These are phyloP conservation scores for Campodea augens DNA, from an alignment of 1,140 invertebrate genomes.

Conservation along the genomic window DNA sequence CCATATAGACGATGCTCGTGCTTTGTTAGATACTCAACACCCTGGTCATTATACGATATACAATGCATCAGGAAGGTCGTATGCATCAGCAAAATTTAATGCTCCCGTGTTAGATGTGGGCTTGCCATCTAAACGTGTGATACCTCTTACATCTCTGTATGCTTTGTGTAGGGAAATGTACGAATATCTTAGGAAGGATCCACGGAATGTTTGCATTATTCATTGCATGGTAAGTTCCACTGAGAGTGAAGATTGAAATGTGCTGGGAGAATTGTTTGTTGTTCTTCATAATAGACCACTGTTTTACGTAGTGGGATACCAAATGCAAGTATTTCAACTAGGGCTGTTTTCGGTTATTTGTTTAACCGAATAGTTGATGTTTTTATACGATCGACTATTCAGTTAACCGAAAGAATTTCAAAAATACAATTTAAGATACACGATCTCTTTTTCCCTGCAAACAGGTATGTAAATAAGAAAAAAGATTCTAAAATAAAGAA, in stretches of 20 bases:
- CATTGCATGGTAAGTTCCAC: constrained; percentile 60
- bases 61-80: constrained; percentile 50
- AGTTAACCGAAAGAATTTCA: too few species aligned
- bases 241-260: too few species aligned
- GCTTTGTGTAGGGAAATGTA: constrained; percentile 70
- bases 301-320: too few species aligned
- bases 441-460: too few species aligned
- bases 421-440: too few species aligned
- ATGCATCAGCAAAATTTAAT: constrained; percentile 32
- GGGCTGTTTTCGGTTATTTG: too few species aligned
- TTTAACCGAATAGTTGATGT: too few species aligned
- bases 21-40: constrained; percentile 51
- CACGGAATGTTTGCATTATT: constrained; percentile 60
- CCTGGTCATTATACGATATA: constrained; percentile 56
- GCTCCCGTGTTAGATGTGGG: constrained; percentile 32
- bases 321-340: too few species aligned
- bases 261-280: neutral
- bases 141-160: constrained; percentile 56
- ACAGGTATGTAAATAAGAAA: too few species aligned
- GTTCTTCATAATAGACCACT: too few species aligned
- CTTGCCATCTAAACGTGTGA: constrained; percentile 44
- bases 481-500: too few species aligned
- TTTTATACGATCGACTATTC: too few species aligned
- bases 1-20: constrained; percentile 75
- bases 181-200: constrained; percentile 59